Base-by-base conservation (phyloP, 2,888 invertebrate genomes). In the Troides oblongomaculatus region DNA sequence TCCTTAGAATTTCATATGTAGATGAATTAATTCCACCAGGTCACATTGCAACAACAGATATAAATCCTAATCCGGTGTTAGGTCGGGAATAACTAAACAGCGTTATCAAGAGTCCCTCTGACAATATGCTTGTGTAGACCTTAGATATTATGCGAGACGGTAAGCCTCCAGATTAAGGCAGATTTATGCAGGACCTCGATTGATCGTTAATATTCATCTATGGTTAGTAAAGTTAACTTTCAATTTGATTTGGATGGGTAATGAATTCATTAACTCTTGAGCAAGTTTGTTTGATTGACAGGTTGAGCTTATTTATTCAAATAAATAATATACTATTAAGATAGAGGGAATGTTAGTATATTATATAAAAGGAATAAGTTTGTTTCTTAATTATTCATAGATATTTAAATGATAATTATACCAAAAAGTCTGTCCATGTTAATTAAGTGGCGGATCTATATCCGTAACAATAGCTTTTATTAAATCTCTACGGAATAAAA, bases 141-240 rank as follows among this genome's bases (percentile, higher is more conserved):
- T 23, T 23, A n/a, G 61, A 53, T 62, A 62, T 66, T 62, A 25
- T 23, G 39, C 21, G 66, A 62, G 56, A 23, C 62, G 56, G 14
- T 17, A 43, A 62, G 56, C 56, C 39, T 21, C 30, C 61, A 25
- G 25, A 43, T 67, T 62, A 67, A 18, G 18, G 66, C 8, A 62
- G 61, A 67, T 67, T 67, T 67, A 67, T 67, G 61, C 62, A 67
- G 61, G 53, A 61, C 43, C 62, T 43, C 25, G 53, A 61, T 43
- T 62, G 39, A 56, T 61, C 39, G 36, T 64, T 57, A 57, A 56
- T 64, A 43, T 56, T 67, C 56, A 67, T 43, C 61, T 43, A 36
- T 61, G 30, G n/a, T 7, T 30, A 59, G 30, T 60, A 4, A 66
- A 18, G 39, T 66, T 53, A 23, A 30, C 23, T 50, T 50, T 50